Percentiles rank a stretch among this genome's conserved stretches.
Conservation (phyloP, 2,113 vertebrate species). For the Pluvianellus socialis region DNA sequence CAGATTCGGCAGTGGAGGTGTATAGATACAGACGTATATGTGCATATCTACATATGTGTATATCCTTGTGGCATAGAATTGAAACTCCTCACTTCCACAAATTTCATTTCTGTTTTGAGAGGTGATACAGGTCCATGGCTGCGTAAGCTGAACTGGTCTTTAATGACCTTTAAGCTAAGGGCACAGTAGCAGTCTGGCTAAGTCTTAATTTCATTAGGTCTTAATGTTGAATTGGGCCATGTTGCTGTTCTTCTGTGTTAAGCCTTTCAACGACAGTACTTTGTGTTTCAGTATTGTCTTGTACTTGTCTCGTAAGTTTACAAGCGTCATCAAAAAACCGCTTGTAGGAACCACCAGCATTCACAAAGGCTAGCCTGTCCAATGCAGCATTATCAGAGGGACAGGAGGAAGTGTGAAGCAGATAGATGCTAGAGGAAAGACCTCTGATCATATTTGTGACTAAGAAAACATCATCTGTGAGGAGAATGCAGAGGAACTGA, state of each 20-base stretch:
- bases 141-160: not conserved
- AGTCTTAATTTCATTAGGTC: not conserved
- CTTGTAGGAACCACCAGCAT: not conserved
- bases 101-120: not conserved
- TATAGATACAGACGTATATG: not conserved
- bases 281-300: not conserved
- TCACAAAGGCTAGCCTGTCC: not conserved
- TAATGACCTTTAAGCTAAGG: not conserved
- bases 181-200: not conserved
- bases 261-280: not conserved
- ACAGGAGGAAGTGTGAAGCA: not conserved
- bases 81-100: not conserved
- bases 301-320: not conserved
- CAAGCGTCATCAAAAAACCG: not conserved
- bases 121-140: not conserved
- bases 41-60: accelerated
- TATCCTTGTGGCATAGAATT: not conserved
- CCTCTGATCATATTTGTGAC: not conserved
- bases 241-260: not conserved
- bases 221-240: accelerated
- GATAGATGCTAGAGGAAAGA: not conserved
- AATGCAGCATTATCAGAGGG: not conserved
- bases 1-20: not conserved
- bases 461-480: not conserved
- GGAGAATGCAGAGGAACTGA: not conserved